Evolutionary conservation across 2,113 vertebrate species (phyloP).

Genomic region (Isichthys henryi): DNA sequence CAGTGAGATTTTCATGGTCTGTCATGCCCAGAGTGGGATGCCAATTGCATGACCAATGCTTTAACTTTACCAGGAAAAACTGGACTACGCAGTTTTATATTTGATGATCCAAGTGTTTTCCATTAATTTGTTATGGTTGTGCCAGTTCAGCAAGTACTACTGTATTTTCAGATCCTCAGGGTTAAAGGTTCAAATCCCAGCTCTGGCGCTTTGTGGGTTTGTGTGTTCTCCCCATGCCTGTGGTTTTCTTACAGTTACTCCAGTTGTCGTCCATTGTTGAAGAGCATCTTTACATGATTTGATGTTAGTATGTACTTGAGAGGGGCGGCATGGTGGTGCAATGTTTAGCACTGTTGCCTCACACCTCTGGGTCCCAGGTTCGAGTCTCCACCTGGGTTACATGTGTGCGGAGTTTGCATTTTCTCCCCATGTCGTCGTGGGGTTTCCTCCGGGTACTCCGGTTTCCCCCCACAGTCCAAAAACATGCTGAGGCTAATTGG

Average conservation of each 20-base stretch:
- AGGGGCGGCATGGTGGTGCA: background rate
- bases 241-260: background rate
- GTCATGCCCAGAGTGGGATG: background rate
- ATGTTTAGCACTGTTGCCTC: no score
- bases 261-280: background rate
- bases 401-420: no score
- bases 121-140: background rate
- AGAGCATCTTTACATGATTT: background rate
- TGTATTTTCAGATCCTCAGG: background rate
- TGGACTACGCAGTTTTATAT: background rate
- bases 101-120: background rate
- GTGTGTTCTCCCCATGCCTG: background rate
- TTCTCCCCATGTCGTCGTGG: no score
- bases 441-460: no score
- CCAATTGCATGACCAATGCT: background rate
- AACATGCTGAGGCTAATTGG: no score
- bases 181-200: background rate
- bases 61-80: background rate
- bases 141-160: background rate
- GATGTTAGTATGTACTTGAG: background rate
- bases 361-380: no score
- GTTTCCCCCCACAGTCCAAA: no score
- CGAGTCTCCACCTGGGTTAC: no score
- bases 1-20: conserved; percentile 2
- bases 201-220: background rate